phyloP scores from a whole-genome alignment of 2,888 invertebrate species.

The Eurytoma adleriae region DNA sequence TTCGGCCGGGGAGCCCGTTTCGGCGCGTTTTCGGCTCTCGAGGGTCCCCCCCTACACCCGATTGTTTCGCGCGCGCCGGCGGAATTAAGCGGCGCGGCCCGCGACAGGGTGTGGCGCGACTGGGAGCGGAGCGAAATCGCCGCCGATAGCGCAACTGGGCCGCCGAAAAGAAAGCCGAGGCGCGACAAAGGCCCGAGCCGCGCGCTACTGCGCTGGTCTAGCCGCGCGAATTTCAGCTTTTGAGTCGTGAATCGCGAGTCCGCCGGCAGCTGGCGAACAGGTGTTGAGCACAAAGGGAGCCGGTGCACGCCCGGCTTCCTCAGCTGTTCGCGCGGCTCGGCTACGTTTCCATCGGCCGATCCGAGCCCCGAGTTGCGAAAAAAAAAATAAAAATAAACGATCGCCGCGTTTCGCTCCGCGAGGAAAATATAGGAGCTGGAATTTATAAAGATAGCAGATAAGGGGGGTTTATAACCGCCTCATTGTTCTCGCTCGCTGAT shows the following conservation, averaged over 20 bases:
- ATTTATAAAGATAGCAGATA: background rate
- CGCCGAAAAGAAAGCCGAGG: constrained; percentile 9
- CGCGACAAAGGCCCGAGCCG: constrained; percentile 49
- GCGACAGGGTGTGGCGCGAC: constrained; percentile 60
- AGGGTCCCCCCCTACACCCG: constrained; percentile 17
- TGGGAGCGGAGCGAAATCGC: constrained; percentile 58
- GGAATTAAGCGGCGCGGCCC: constrained; percentile 54
- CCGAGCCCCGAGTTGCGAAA: background rate
- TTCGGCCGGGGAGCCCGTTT: constrained; percentile 2
- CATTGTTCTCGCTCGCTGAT: constrained; percentile 2
- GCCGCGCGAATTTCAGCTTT: background rate
- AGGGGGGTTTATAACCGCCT: background rate
- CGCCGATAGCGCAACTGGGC: constrained; percentile 43
- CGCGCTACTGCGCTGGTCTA: background rate
- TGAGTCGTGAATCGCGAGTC: background rate
- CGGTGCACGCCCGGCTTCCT: constrained; percentile 52
- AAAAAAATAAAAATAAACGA: background rate
- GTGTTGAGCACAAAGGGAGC: constrained; percentile 63
- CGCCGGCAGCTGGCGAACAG: constrained; percentile 72
- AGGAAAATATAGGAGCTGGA: background rate
- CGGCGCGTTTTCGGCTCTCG: constrained; percentile 44
- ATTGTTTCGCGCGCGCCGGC: constrained; percentile 59
- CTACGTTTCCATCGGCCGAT: background rate
- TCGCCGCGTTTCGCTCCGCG: background rate
- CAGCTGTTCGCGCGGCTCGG: constrained; percentile 67